Base-by-base conservation (phyloP, 2,113 vertebrate species). In the Lagopus leucura region DNA sequence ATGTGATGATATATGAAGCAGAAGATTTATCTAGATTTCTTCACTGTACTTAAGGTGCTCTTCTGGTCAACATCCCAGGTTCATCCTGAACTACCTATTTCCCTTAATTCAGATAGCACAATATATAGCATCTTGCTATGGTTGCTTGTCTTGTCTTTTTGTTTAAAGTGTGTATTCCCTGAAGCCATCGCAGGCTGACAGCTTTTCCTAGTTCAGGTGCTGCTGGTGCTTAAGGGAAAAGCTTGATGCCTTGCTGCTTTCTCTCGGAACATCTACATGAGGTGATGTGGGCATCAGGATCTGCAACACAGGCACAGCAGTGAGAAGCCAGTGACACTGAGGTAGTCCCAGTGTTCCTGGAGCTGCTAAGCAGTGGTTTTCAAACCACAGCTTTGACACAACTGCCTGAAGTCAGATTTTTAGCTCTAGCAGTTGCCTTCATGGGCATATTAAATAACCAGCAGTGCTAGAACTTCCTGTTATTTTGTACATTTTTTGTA, bases 281-380 rank as follows among this genome's bases (percentile, higher is more conserved):
- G 64, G 8, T 20, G 60, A 54, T 60, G 11, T 20, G 25, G 34
- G 17, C 34, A 36, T 47, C 67, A 19, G 64, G 13, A 24, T 28
- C 34, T 3, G 16, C 38, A 61, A 64, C 36, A 55, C 54, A 5
- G 34, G 55, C 66, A 47, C 19, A 27, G 3, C 60, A 57, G 65
- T 1, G 1, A 34, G 67, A 50, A 22, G 16, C 47, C 0, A 0
- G 5, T 12, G 61, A 6, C 2, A 3, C 9, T 0, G 2, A 25
- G 69, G 14, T n/a, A 7, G 21, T 85, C 69, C 63, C 48, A 69
- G 58, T 6, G 67, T 61, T 60, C 14, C 18, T 0, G 1, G 54
- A 71, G 43, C 57, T 60, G 47, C 67, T 27, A 6, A 55, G 4
- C 24, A 21, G 1, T 1, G 2, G 20, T 77, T 89, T 89, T 47